phyloP scores from a whole-genome alignment of 2,888 invertebrate species.

The Tortricodes alternella region DNA sequence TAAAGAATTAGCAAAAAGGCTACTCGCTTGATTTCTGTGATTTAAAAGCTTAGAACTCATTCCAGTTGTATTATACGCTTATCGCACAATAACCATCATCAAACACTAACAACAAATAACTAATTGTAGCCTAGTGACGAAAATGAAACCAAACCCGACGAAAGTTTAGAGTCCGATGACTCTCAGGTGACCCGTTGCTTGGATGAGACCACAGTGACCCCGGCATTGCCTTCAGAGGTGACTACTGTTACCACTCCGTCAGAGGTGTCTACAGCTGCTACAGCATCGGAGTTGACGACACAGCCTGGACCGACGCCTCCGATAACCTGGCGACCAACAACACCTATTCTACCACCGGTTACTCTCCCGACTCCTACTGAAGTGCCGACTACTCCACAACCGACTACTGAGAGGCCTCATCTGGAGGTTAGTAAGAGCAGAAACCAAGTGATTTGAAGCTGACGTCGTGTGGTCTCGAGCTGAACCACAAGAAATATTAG shows the following conservation, averaged over 20 bases:
- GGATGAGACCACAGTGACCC: too few relatives aligned
- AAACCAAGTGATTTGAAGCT: too few relatives aligned
- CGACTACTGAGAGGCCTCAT: slow-evolving; percentile 30
- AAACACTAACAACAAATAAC: slow-evolving; percentile 11
- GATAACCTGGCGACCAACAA: background rate
- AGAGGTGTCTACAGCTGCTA: slow-evolving; percentile 8
- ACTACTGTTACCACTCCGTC: background rate
- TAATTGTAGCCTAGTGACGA: slow-evolving; percentile 19
- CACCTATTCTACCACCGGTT: background rate
- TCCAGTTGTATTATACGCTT: slow-evolving; percentile 4
- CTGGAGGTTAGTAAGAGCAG: slow-evolving; percentile 25
- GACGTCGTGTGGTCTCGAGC: too few relatives aligned
- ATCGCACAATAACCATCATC: slow-evolving; percentile 3
- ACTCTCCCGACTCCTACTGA: slow-evolving; percentile 29
- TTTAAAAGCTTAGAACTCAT: too few relatives aligned
- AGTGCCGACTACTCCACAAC: slow-evolving; percentile 13
- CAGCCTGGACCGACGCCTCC: background rate
- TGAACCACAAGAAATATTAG: too few relatives aligned
- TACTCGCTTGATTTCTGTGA: too few relatives aligned
- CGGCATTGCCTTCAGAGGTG: too few relatives aligned
- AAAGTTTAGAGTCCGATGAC: background rate
- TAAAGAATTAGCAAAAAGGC: too few relatives aligned
- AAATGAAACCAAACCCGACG: background rate
- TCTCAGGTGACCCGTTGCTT: background rate
- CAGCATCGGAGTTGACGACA: background rate